These are phyloP conservation scores for Acleris literana DNA, from an alignment of 2,888 invertebrate species.

Conservation along the genomic window DNA sequence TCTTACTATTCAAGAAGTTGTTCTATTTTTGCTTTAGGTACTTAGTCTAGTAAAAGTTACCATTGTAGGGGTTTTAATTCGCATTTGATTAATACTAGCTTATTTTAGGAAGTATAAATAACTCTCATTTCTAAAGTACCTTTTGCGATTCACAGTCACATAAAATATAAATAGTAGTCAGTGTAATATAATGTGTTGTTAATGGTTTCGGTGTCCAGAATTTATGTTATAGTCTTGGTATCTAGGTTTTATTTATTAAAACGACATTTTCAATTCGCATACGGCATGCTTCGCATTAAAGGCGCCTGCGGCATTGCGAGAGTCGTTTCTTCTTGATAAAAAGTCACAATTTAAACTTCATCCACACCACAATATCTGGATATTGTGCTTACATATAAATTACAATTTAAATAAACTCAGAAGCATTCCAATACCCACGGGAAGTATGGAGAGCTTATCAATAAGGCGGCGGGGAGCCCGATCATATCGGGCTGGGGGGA, in stretches of 20 bases:
- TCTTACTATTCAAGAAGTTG: too few species aligned
- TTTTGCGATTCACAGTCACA: too few species aligned
- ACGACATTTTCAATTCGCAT: neutral
- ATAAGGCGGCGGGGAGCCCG: constrained; percentile 80
- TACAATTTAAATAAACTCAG: constrained; percentile 75
- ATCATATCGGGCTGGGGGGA: constrained; percentile 71
- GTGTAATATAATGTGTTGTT: neutral
- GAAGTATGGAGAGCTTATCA: constrained; percentile 81
- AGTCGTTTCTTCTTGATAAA: constrained; percentile 6
- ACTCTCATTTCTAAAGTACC: too few species aligned
- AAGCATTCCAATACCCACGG: constrained; percentile 77
- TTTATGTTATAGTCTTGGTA: neutral
- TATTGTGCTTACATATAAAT: constrained; percentile 58
- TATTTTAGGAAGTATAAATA: too few species aligned
- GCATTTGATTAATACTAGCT: too few species aligned
- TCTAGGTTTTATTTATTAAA: neutral
- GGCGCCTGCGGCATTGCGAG: constrained; percentile 9
- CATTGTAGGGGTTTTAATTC: too few species aligned
- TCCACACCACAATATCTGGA: constrained; percentile 44
- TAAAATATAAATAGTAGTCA: neutral
- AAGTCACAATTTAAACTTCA: constrained; percentile 22
- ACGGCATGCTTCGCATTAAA: neutral
- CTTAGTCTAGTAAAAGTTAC: too few species aligned
- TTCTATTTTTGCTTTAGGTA: too few species aligned
- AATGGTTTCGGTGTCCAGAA: neutral